Base-by-base conservation (phyloP, 1,140 invertebrate genomes). In the Drosophila tani region DNA sequence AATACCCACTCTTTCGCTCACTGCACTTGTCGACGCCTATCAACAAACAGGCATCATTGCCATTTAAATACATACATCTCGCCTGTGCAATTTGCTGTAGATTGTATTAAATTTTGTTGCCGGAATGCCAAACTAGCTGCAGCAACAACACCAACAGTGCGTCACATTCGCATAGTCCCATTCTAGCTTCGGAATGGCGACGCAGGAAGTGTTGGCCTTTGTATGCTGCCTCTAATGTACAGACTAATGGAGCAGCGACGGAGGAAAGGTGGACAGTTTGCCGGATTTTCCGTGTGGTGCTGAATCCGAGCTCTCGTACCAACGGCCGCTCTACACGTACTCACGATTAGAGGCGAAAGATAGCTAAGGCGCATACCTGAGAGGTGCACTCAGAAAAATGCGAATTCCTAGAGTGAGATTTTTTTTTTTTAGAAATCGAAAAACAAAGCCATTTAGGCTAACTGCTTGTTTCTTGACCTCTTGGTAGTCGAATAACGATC, bases 11-110 rank as follows among this genome's bases (percentile, higher is more conserved):
- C 32, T 15, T 21, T 35, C 35, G 46, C 32, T 58, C 60, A 62
- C 75, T 86, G 83, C 70, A 73, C 40, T 63, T 71, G 53, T 32
- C 57, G 70, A n/a, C 46, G 66, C 43, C 69, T 87, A 82, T 86
- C 79, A 86, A 64, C 57, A 67, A 47, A 75, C 38, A 65, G 66
- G 50, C 75, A 84, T 75, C 86, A 81, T 65, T 81, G 74, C 59
- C 75, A 81, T 91, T 84, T 90, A 88, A 83, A 91, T 90, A 83
- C 71, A 81, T 35, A 75, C 78, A 78, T 78, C 59, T 56, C 45
- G 50, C 32, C 65, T n/a, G 56, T 63, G 56, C 58, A 70, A 77
- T 76, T 77, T 76, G 73, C 41, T 53, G n/a, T 46, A 50, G 57
- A 58, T 78, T 62, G 57, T 66, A 70, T 64, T 57, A 81, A 84